phyloP scores from a whole-genome alignment of 53 echinoderm and acorn worm species.

The Astropecten irregularis region DNA sequence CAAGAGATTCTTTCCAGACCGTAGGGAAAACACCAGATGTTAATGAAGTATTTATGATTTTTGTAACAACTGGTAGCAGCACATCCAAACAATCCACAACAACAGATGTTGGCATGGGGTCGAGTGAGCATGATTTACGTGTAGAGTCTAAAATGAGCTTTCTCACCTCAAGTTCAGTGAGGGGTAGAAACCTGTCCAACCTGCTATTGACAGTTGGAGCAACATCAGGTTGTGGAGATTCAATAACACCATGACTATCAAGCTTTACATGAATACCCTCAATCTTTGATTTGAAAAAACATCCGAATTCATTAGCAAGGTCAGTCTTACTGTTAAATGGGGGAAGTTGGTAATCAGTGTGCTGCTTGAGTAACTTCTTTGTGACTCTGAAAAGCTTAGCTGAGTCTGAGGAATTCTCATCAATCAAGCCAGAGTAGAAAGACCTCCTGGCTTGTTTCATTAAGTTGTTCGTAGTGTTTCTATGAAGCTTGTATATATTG shows the following conservation, averaged over 20 bases:
- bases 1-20: not conserved
- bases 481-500: not conserved
- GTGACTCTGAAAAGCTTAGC: not conserved
- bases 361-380: not conserved
- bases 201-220: not conserved
- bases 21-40: not conserved
- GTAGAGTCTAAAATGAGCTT: not conserved
- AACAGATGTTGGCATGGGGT: slow-evolving; percentile 28
- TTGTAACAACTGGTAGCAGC: not conserved
- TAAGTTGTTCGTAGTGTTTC: not conserved
- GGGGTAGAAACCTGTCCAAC: not conserved
- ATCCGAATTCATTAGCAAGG: slow-evolving; percentile 2
- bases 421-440: not conserved
- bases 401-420: slow-evolving; percentile 9
- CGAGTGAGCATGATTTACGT: not conserved
- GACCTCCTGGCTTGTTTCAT: not conserved
- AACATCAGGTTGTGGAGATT: not conserved
- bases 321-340: not conserved
- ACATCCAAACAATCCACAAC: slow-evolving; percentile 31
- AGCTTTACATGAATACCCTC: not conserved
- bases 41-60: slow-evolving; percentile 8
- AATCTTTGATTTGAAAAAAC: not conserved
- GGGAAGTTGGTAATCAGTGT: not conserved
- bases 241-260: not conserved
- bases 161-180: slow-evolving; percentile 4